Base-by-base conservation (phyloP, 30 jellyfish, hydroid and myxozoan species). In the Hydractinia echinata region DNA sequence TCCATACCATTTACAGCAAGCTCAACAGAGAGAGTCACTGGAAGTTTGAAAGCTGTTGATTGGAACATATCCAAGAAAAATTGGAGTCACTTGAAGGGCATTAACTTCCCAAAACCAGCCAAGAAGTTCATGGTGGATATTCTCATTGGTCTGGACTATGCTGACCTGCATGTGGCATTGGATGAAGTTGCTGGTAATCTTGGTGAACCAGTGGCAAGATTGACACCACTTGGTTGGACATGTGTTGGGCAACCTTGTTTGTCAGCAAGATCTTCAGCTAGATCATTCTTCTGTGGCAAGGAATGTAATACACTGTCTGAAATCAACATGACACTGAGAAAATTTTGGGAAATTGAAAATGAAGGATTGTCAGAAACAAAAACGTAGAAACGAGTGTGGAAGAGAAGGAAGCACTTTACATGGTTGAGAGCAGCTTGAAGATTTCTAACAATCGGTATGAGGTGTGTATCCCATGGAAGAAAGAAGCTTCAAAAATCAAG, bases 1-100 rank as follows among this genome's bases (percentile, higher is more conserved):
- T 10, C 39, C 8, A 67, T 76, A 10, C 15, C 16, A 10, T 14
- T 67, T 10, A 19, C 79, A 53, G 96, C 87, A 56, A 55, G 21
- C 51, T 70, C 95, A 8, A 62, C 70, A 49, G 71, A 72, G 48
- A 81, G 80, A 81, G 89, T 87, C 1, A 80, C 95, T 50, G 95
- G 94, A 18, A 87, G 76, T 70, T 66, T 87, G 82, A 55, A 18
- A 54, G 72, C 72, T 10, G 56, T 78, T 30, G 13, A 53, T 5
- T 85, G 86, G 94, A 20, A 61, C 30, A 54, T 44, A 54, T 21
- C n/a, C n/a, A n/a, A n/a, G 81, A n/a, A 8, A 54, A 55, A 50
- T n/a, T n/a, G n/a, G n/a, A n/a, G n/a, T n/a, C n/a, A n/a, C n/a
- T n/a, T n/a, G n/a, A n/a, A n/a, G n/a, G 5, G 68, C 8, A 16